A percentile compares a stretch with the other conserved stretches of the same genome.
Conservation (phyloP, 2,797 vertebrate genomes). For the Cirrhinus mrigala region DNA sequence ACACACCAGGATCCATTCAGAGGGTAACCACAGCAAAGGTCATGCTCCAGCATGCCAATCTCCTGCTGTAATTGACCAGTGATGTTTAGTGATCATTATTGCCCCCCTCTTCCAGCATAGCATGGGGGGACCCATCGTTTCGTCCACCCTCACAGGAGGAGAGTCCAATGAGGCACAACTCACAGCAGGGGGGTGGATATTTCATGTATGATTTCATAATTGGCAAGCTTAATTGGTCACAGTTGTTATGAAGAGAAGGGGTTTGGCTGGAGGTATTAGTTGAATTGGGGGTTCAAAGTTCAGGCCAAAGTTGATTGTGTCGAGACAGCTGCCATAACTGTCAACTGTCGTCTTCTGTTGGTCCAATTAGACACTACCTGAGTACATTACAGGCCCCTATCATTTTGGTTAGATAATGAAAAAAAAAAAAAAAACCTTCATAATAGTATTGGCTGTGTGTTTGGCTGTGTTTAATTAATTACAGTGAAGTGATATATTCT, state of each 20-base stretch:
- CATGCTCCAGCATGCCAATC: slow-evolving; percentile 70
- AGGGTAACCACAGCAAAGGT: slow-evolving; percentile 75
- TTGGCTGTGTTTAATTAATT: not conserved
- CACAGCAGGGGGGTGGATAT: slow-evolving; percentile 60
- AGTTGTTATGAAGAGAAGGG: slow-evolving; percentile 36
- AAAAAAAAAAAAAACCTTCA: not conserved
- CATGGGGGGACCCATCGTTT: slow-evolving; percentile 71
- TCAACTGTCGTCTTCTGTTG: slow-evolving; percentile 17
- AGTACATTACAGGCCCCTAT: not conserved
- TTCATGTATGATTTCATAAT: slow-evolving; percentile 68
- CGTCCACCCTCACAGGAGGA: slow-evolving; percentile 56
- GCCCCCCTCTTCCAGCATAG: slow-evolving; percentile 65
- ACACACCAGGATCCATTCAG: slow-evolving; percentile 62
- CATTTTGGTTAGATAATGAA: not conserved
- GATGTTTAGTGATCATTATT: slow-evolving; percentile 80
- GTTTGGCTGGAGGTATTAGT: slow-evolving; percentile 24
- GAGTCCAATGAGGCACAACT: slow-evolving; percentile 61
- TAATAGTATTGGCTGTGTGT: not conserved
- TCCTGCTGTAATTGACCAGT: slow-evolving; percentile 75
- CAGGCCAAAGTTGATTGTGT: slow-evolving; percentile 39
- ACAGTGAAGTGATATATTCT: not conserved
- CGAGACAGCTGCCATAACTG: slow-evolving; percentile 32
- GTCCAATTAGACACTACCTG: slow-evolving; percentile 15
- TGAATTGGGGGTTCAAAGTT: slow-evolving; percentile 25
- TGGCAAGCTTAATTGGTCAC: slow-evolving; percentile 57